Conservation (phyloP, 1,140 invertebrate species). For the Pachypeltis micranthus region DNA sequence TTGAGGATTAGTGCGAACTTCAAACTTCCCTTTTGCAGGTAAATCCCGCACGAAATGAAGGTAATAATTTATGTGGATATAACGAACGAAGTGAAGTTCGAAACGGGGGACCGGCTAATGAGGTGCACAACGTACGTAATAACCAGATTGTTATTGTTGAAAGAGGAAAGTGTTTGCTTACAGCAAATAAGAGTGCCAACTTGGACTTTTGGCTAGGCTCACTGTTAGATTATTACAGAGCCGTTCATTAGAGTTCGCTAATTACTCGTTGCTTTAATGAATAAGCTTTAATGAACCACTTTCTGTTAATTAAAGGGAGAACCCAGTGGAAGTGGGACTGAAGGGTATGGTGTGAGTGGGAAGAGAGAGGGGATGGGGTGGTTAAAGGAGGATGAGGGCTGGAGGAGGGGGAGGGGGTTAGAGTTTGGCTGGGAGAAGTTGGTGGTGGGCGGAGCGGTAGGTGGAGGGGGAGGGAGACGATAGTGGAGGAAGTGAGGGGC, state of each 20-base stretch:
- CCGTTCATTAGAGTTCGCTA: conserved; percentile 67
- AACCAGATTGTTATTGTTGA: conserved; percentile 15
- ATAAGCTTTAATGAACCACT: conserved; percentile 76
- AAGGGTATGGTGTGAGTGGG: neutral
- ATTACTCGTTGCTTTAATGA: conserved; percentile 76
- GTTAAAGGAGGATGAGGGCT: neutral
- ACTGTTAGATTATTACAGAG: conserved; percentile 28
- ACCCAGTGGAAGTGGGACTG: conserved; percentile 3
- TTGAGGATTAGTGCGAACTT: too few relatives aligned
- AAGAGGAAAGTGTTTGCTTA: conserved; percentile 18
- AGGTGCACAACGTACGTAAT: conserved; percentile 18
- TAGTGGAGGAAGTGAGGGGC: neutral
- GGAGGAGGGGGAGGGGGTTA: too few relatives aligned
- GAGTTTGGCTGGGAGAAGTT: too few relatives aligned
- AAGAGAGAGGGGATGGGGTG: neutral
- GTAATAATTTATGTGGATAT: neutral
- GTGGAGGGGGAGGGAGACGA: neutral
- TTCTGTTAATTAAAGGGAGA: conserved; percentile 67
- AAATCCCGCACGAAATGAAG: conserved; percentile 1
- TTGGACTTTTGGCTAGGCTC: conserved; percentile 10
- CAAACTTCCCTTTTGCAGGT: too few relatives aligned
- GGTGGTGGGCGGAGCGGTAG: too few relatives aligned
- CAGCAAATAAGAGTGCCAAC: conserved; percentile 14
- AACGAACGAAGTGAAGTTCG: neutral
- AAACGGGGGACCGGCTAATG: conserved; percentile 8